Percentiles rank a stretch among this genome's conserved stretches.
Conservation (phyloP, 1,140 invertebrate species). For the Drosophila funebris region DNA sequence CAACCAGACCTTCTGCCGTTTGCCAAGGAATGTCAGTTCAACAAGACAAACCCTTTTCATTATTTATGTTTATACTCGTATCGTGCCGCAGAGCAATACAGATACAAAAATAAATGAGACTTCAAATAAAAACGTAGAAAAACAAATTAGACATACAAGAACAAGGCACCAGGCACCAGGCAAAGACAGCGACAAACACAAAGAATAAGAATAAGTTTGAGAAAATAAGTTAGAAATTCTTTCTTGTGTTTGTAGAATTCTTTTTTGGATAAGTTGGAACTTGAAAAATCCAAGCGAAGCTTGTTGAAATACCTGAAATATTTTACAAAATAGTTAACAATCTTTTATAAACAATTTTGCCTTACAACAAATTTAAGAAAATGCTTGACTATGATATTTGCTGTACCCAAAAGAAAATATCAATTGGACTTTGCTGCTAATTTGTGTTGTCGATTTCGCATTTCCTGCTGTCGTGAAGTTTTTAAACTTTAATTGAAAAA, state of each 20-base stretch:
- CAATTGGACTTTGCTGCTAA: neutral
- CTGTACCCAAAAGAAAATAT: neutral
- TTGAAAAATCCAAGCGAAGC: neutral
- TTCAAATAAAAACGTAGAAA: conserved; percentile 30
- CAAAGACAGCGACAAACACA: neutral
- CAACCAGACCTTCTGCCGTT: conserved; percentile 4
- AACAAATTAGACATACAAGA: neutral
- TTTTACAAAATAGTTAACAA: neutral
- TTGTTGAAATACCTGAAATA: neutral
- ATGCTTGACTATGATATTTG: neutral
- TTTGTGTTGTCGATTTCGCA: neutral
- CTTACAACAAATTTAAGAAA: neutral
- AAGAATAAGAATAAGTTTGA: neutral
- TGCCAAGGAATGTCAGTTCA: neutral
- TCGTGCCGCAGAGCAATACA: conserved; percentile 34
- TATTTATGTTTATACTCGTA: conserved; percentile 48
- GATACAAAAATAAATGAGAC: too few species aligned
- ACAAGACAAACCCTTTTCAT: conserved; percentile 70
- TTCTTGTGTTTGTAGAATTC: neutral
- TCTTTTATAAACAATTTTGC: neutral
- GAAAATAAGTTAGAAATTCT: conserved; percentile 4
- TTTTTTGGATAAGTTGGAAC: neutral
- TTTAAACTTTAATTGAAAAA: too few species aligned
- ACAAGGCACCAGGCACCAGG: neutral
- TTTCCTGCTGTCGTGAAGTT: too few species aligned